Evolutionary conservation across 2,113 vertebrate genomes (phyloP).

Genomic region (Cyphomyrus discorhynchus): DNA sequence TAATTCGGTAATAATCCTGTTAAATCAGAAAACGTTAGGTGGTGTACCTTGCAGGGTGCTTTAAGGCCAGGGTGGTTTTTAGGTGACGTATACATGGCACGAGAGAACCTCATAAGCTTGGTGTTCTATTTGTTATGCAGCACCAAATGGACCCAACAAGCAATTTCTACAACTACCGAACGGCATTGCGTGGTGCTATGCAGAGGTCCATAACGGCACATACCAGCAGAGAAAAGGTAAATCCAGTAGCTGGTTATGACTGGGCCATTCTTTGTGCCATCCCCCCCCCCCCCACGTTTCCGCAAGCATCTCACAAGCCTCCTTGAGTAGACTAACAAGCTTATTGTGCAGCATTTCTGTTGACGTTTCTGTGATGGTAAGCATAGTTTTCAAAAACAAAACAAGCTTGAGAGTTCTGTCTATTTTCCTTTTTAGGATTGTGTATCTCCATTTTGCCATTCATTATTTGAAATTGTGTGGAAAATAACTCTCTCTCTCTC

Average conservation of each 20-base stretch:
- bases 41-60: neutral
- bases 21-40: neutral
- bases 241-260: neutral
- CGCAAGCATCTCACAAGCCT: neutral
- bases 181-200: slow-evolving; percentile 79
- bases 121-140: slow-evolving; percentile 46
- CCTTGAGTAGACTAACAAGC: neutral
- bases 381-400: neutral
- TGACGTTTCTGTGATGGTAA: neutral
- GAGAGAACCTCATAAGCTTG: neutral
- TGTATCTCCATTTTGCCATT: neutral
- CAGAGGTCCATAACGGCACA: slow-evolving; percentile 86
- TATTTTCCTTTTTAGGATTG: neutral
- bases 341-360: neutral
- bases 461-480: neutral
- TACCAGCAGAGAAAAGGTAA: slow-evolving; percentile 88
- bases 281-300: neutral
- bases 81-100: neutral
- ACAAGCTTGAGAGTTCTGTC: neutral
- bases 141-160: slow-evolving; percentile 97
- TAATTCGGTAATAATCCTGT: neutral
- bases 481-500: neutral
- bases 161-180: slow-evolving; percentile 95
- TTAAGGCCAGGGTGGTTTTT: neutral
- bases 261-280: neutral